A percentile compares a stretch with the other conserved stretches of the same genome.
Evolutionary conservation across 2,888 invertebrate species (phyloP).

Genomic region (Dicycla oo): DNA sequence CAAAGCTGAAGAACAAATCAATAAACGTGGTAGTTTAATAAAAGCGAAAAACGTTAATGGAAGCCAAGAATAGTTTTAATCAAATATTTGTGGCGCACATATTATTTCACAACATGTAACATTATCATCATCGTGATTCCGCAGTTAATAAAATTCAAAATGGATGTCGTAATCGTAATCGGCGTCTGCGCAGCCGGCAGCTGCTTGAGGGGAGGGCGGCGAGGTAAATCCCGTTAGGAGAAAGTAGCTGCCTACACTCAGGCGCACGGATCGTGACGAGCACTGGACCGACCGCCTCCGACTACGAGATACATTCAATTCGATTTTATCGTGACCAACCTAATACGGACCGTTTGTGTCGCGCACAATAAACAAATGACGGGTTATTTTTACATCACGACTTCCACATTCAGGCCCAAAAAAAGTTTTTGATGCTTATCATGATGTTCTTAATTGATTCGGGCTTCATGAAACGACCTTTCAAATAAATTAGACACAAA

Average conservation of each 20-base stretch:
- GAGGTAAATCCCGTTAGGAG: slow-evolving; percentile 88
- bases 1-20: slow-evolving; percentile 24
- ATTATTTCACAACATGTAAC: slow-evolving; percentile 78
- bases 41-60: slow-evolving; percentile 50
- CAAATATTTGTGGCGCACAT: slow-evolving; percentile 68
- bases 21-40: slow-evolving; percentile 54
- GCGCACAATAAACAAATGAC: slow-evolving; percentile 68
- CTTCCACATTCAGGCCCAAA: slow-evolving; percentile 46
- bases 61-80: slow-evolving; percentile 61
- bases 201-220: slow-evolving; percentile 67
- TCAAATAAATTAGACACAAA: slow-evolving; percentile 60
- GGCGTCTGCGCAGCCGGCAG: slow-evolving; percentile 72
- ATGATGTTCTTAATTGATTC: slow-evolving; percentile 46
- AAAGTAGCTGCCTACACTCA: slow-evolving; percentile 88
- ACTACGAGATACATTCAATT: slow-evolving; percentile 79
- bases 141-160: slow-evolving; percentile 83
- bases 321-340: slow-evolving; percentile 78
- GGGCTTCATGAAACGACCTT: slow-evolving; percentile 34
- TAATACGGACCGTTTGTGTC: slow-evolving; percentile 68
- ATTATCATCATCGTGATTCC: slow-evolving; percentile 77
- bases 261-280: slow-evolving; percentile 81
- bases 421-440: slow-evolving; percentile 47
- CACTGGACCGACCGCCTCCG: slow-evolving; percentile 76
- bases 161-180: slow-evolving; percentile 84
- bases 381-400: slow-evolving; percentile 67